phyloP scores from a whole-genome alignment of 2,888 invertebrate genomes.

The Phengaris alcon region DNA sequence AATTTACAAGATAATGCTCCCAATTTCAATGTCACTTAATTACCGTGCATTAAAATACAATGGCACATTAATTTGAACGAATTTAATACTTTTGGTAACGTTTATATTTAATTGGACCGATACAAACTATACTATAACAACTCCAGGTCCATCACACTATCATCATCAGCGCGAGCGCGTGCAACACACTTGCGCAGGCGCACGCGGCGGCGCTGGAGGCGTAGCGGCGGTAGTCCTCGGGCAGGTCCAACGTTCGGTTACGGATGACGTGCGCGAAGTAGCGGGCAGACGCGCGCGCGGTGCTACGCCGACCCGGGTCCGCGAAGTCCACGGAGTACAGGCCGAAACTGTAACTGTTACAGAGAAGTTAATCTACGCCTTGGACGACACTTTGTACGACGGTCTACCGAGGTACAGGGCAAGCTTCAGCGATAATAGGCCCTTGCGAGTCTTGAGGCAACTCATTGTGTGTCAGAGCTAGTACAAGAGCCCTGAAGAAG shows the following conservation, averaged over 20 bases:
- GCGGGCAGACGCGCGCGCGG: constrained; percentile 38
- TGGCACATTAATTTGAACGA: too few species aligned
- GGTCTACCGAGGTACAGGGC: too few species aligned
- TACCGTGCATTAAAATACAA: too few species aligned
- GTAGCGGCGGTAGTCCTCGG: background rate
- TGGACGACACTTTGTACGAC: background rate
- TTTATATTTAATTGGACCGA: background rate
- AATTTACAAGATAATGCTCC: too few species aligned
- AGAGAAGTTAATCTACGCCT: background rate
- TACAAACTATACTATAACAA: background rate
- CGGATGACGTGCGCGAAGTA: constrained; percentile 33
- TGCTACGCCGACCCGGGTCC: constrained; percentile 39
- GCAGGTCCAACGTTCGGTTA: constrained; percentile 24
- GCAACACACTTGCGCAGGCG: background rate
- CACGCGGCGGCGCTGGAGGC: background rate
- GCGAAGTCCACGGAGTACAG: constrained; percentile 44
- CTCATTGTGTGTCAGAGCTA: too few species aligned
- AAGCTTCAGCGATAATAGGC: too few species aligned
- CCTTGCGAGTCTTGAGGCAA: too few species aligned
- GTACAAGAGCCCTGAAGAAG: too few species aligned
- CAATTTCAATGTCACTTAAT: too few species aligned
- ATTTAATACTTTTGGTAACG: too few species aligned
- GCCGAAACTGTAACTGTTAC: constrained; percentile 42
- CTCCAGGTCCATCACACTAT: background rate
- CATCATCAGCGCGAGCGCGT: background rate